Evolutionary conservation across 2,888 invertebrate species (phyloP).

Genomic region (Macrosiphum euphorbiae): DNA sequence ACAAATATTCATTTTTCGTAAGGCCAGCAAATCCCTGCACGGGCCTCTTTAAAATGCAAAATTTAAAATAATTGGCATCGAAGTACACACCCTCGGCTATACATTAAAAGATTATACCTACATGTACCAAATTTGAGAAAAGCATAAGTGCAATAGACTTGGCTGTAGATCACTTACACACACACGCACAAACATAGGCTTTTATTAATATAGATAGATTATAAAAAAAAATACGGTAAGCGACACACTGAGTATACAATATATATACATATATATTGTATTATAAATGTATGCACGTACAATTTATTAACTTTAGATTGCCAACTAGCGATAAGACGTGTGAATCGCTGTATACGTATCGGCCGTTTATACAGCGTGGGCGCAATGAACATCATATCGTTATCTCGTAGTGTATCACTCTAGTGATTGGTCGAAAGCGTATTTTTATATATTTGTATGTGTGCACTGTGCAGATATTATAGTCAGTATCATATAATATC

Average conservation of each 20-base stretch:
- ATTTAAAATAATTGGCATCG: too few relatives aligned
- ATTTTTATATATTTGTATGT: not conserved
- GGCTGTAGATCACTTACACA: too few relatives aligned
- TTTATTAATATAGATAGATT: too few relatives aligned
- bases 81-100: too few relatives aligned
- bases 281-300: not conserved
- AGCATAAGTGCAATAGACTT: too few relatives aligned
- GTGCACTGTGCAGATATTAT: not conserved
- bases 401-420: not conserved
- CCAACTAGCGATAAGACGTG: not conserved
- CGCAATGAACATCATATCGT: not conserved
- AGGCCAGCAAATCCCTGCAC: too few relatives aligned
- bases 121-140: too few relatives aligned
- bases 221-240: not conserved
- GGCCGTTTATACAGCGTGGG: not conserved
- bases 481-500: not conserved
- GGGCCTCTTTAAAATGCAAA: too few relatives aligned
- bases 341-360: not conserved
- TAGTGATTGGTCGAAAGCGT: not conserved
- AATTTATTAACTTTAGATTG: constrained; percentile 12
- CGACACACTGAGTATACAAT: not conserved
- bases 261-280: not conserved
- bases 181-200: too few relatives aligned
- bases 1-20: too few relatives aligned
- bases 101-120: too few relatives aligned